Percentiles rank a stretch among this genome's conserved stretches.
Conservation (phyloP, 2,797 vertebrate species). For the Podarcis siculus region DNA sequence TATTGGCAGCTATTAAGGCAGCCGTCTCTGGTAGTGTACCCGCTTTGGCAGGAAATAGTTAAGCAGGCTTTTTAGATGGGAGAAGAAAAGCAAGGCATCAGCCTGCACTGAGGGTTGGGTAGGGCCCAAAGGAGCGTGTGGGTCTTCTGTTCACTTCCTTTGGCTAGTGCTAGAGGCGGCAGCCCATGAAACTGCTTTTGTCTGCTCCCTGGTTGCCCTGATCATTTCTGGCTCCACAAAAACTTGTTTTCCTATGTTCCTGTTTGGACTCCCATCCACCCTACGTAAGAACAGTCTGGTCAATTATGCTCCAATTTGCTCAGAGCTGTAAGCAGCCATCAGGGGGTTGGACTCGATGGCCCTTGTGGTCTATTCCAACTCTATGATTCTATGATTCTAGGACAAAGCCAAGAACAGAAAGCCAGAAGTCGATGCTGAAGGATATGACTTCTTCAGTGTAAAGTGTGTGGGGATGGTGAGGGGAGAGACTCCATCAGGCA, state of each 20-base stretch:
- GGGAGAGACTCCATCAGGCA: too few relatives aligned
- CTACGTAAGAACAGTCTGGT: not conserved
- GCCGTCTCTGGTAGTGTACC: too few relatives aligned
- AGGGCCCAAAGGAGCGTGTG: not conserved
- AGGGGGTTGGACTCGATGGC: too few relatives aligned
- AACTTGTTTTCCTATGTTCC: not conserved
- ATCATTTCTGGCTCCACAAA: not conserved
- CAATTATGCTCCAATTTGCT: not conserved
- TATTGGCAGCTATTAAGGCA: not conserved
- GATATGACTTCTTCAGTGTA: too few relatives aligned
- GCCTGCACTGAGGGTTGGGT: not conserved
- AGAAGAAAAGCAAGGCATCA: not conserved
- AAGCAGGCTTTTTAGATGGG: not conserved
- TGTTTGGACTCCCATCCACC: not conserved
- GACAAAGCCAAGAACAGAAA: not conserved
- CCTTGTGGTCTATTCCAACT: too few relatives aligned
- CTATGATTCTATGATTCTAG: too few relatives aligned
- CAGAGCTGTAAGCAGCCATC: not conserved
- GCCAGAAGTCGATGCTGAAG: not conserved
- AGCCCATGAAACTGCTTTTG: not conserved
- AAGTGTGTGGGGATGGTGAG: too few relatives aligned
- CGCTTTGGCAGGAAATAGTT: not conserved
- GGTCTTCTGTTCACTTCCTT: not conserved
- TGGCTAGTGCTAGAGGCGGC: too few relatives aligned
- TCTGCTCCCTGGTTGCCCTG: too few relatives aligned